Evolutionary conservation across 1,140 invertebrate genomes (phyloP).

Genomic region (Hyphantria cunea): DNA sequence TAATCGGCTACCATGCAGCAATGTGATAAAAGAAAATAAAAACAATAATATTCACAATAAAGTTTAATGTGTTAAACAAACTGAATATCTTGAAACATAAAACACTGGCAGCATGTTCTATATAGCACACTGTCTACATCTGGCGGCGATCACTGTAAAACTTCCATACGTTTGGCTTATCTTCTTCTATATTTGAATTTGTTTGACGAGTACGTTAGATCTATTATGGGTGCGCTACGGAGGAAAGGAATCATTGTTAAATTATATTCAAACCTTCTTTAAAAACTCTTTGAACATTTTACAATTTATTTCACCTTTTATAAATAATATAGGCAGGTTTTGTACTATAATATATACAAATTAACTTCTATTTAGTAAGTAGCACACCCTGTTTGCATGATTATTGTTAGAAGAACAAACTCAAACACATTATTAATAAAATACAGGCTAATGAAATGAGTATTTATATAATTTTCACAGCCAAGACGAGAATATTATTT

Average conservation of each 20-base stretch:
- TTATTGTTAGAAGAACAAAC: slow-evolving; percentile 23
- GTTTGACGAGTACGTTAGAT: slow-evolving; percentile 67
- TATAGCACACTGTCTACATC: slow-evolving; percentile 61
- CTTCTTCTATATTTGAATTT: slow-evolving; percentile 78
- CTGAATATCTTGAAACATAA: slow-evolving; percentile 58
- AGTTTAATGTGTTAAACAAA: slow-evolving; percentile 74
- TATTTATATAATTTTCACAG: slow-evolving; percentile 19
- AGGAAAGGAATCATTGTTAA: slow-evolving; percentile 54
- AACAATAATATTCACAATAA: slow-evolving; percentile 67
- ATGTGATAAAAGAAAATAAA: slow-evolving; percentile 74
- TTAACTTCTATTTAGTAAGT: too few relatives aligned
- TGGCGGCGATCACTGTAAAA: slow-evolving; percentile 39
- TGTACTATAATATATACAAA: too few relatives aligned
- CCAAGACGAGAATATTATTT: too few relatives aligned
- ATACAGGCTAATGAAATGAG: slow-evolving; percentile 14
- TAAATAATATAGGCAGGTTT: too few relatives aligned
- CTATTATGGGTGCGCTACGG: slow-evolving; percentile 77
- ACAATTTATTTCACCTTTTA: too few relatives aligned
- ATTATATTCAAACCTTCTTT: not conserved
- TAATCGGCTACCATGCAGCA: slow-evolving; percentile 74
- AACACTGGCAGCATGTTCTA: slow-evolving; percentile 57
- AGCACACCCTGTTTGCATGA: slow-evolving; percentile 57
- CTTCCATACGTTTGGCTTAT: slow-evolving; percentile 45
- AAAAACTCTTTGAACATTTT: too few relatives aligned
- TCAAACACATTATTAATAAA: slow-evolving; percentile 18